These are phyloP conservation scores for Bradynema listronoti DNA, from an alignment of 1,140 invertebrate species.

Conservation along the genomic window DNA sequence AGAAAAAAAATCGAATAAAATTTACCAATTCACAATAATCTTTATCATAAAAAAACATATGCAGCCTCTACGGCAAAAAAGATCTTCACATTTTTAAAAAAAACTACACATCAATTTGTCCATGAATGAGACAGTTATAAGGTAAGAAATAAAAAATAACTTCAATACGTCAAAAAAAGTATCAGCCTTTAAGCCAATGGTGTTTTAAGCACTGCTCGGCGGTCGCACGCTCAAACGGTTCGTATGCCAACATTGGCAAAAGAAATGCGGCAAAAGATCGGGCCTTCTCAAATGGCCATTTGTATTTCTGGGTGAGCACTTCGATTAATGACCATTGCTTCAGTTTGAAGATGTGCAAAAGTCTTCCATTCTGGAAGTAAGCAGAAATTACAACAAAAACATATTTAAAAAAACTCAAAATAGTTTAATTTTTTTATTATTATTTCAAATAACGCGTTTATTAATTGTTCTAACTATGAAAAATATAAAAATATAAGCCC, in stretches of 20 bases:
- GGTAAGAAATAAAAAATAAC: too few relatives aligned
- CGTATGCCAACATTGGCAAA: constrained; percentile 86
- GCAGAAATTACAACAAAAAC: too few relatives aligned
- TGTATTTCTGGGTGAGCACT: constrained; percentile 89
- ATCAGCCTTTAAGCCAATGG: constrained; percentile 81
- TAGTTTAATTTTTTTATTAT: too few relatives aligned
- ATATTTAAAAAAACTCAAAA: too few relatives aligned
- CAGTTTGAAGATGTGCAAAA: constrained; percentile 80
- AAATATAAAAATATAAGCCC: neutral
- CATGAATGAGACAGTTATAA: too few relatives aligned
- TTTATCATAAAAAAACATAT: too few relatives aligned
- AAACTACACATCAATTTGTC: too few relatives aligned
- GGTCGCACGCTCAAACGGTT: constrained; percentile 79
- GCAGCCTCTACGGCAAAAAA: too few relatives aligned
- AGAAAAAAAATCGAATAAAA: too few relatives aligned
- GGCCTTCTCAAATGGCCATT: constrained; percentile 77
- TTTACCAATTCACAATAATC: too few relatives aligned
- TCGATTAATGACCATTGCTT: constrained; percentile 84
- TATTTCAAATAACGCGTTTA: neutral
- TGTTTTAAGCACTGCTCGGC: constrained; percentile 85
- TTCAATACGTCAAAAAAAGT: too few relatives aligned
- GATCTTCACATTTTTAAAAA: too few relatives aligned
- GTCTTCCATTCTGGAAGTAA: constrained; percentile 64
- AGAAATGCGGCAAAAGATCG: constrained; percentile 83
- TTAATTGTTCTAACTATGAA: neutral